Percentiles rank a stretch among this genome's conserved stretches.
phyloP scores from a whole-genome alignment of 2,797 vertebrate genomes.

The Microtus californicus region DNA sequence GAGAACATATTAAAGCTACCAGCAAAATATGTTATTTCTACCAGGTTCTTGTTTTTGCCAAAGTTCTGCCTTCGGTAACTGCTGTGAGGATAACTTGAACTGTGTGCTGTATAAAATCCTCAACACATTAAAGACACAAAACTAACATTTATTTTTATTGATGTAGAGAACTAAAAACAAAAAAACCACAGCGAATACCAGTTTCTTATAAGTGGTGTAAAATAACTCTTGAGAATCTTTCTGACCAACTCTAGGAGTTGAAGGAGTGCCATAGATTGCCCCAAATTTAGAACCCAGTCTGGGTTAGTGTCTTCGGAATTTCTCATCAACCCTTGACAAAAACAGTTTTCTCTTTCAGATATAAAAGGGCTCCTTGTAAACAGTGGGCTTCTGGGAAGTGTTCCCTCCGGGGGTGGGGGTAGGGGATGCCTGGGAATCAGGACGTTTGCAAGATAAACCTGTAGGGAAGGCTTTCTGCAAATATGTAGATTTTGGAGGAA shows the following conservation, averaged over 20 bases:
- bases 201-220: constrained; percentile 64
- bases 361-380: constrained; percentile 76
- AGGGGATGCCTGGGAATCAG: constrained; percentile 73
- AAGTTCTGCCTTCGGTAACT: constrained; percentile 22
- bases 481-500: constrained; percentile 62
- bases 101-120: constrained; percentile 41
- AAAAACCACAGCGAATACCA: constrained; percentile 55
- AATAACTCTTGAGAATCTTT: constrained; percentile 66
- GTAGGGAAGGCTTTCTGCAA: constrained; percentile 58
- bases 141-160: constrained; percentile 69
- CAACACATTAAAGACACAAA: constrained; percentile 60
- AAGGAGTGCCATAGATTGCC: constrained; percentile 55
- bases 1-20: constrained; percentile 34
- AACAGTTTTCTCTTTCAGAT: constrained; percentile 73
- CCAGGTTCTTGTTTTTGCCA: constrained; percentile 58
- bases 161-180: constrained; percentile 55
- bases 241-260: constrained; percentile 57
- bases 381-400: constrained; percentile 75
- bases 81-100: constrained; percentile 11
- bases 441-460: constrained; percentile 64
- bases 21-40: constrained; percentile 60
- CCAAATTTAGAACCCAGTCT: constrained; percentile 75
- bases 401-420: constrained; percentile 1
- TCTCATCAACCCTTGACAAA: constrained; percentile 74
- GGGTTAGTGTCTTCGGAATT: constrained; percentile 51